Evolutionary conservation across 2,888 invertebrate genomes (phyloP), one percentile per base, ranked within the genome.

Genomic region (Argyra leucocephala): DNA sequence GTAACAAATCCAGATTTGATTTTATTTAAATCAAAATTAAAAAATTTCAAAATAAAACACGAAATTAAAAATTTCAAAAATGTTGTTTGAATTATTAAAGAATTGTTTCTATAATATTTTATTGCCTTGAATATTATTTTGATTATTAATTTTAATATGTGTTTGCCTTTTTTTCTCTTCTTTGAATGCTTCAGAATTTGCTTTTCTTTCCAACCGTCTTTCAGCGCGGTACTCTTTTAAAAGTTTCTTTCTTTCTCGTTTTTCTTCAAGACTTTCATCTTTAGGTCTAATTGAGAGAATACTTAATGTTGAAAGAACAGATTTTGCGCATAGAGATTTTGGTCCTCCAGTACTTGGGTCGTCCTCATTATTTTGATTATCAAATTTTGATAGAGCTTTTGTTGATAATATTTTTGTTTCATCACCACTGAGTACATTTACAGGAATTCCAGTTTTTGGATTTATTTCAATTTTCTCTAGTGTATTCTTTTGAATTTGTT

Each of bases 161-260:
- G 87, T 87, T 74, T 91, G 90, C 4, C 87, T 81, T 73, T 90
- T 90, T 80, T 90, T 88, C 74, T 93, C 93, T 71, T 92, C 90
- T 74, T 90, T 93, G 75, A 94, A 94, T 0, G 91, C 92, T 48
- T 85, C 82, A 15, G 84, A 83, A 74, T 93, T 94, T 0, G 88
- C 86, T 76, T 93, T 94, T 79, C 87, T 88, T 76, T 94, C 94
- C 64, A 86, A 74, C 75, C 93, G 83, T 69, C 94, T 84, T 74
- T 92, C 91, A 79, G 81, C 84, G 72, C 90, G 84, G 73, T 90
- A 91, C 70, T 90, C 89, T 75, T 88, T 91, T 0, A 95, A 81
- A 4, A 88, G 82, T 58, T 85, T 84, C 76, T 96, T 95, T 3
- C 95, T 82, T 72, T 87, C 85, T 70, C 83, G 86, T 72, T 88